Base-by-base conservation (phyloP, 2,888 invertebrate species). In the Ceramica pisi region DNA sequence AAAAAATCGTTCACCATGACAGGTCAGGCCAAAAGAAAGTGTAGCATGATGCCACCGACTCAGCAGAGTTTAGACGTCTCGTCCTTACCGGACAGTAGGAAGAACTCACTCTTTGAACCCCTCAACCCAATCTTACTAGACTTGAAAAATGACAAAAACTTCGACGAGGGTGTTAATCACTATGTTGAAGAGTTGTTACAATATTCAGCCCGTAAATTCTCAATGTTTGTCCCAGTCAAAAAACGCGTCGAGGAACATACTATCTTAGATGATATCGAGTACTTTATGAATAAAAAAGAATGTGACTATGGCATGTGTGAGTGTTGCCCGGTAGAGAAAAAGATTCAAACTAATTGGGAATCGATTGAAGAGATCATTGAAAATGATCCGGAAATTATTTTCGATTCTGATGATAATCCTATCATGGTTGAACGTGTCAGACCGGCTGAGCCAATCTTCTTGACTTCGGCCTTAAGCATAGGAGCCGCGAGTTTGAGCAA, bases 1-100 rank as follows among this genome's bases (percentile, higher is more conserved):
- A 97, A 98, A 91, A 98, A 97, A 92, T 97, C 98, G 12, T 94
- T 96, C 84, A 96, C 97, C 57, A 98, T 98, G 97, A 98, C 98
- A 97, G 97, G 97, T 97, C 97, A 96, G 95, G 86, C 83, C 68
- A 93, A 91, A 92, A 85, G 94, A 90, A 92, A 91, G 71, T 85
- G 76, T 92, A 95, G 94, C 90, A 89, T 92, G 84, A 81, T 85
- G 69, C 81, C 82, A 67, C 86, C 86, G 72, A 56, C 35, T 38
- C 85, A 86, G 26, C 71, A n/a, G 69, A 91, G 89, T 87, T 71
- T 88, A 48, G 93, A 93, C 2, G 79, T 84, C 2, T 62, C 82
- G 7, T 86, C 90, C 7, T 86, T 88, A 19, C 85, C 88, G 23
- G 87, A 87, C 51, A 91, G 88, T 83, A 86, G 90, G 62, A 91